Evolutionary conservation across 2,113 vertebrate genomes (phyloP).

Genomic region (Anarrhichthys ocellatus): DNA sequence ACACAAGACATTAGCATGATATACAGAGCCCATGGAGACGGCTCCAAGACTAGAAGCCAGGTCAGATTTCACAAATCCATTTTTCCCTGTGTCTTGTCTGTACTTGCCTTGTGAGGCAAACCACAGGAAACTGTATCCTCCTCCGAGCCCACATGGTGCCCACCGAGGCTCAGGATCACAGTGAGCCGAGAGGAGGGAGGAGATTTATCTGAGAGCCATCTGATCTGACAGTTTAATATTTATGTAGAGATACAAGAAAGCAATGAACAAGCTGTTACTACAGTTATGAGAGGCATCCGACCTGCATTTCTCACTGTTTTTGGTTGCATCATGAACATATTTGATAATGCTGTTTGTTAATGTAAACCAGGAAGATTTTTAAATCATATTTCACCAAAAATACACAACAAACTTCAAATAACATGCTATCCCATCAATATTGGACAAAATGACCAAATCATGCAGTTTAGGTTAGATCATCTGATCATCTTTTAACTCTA

Average conservation of each 20-base stretch:
- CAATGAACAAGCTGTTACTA: background rate
- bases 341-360: background rate
- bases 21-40: slow-evolving; percentile 23
- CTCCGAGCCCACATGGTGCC: slow-evolving; percentile 44
- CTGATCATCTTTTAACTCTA: no score
- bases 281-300: background rate
- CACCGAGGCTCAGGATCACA: slow-evolving; percentile 13
- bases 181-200: background rate
- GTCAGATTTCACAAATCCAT: slow-evolving; percentile 77
- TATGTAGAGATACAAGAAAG: background rate
- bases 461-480: no score
- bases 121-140: slow-evolving; percentile 72
- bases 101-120: slow-evolving; percentile 49
- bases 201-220: slow-evolving; percentile 2
- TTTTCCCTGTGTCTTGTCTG: slow-evolving; percentile 68
- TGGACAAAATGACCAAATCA: no score
- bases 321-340: background rate
- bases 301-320: background rate
- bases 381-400: background rate
- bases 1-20: slow-evolving; percentile 31
- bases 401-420: background rate
- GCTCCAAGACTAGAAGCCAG: slow-evolving; percentile 58
- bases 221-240: slow-evolving; percentile 14
- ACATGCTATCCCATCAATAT: no score
- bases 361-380: background rate